These are phyloP conservation scores for Lordiphosa clarofinis DNA, from an alignment of 1,140 invertebrate species.

Conservation along the genomic window DNA sequence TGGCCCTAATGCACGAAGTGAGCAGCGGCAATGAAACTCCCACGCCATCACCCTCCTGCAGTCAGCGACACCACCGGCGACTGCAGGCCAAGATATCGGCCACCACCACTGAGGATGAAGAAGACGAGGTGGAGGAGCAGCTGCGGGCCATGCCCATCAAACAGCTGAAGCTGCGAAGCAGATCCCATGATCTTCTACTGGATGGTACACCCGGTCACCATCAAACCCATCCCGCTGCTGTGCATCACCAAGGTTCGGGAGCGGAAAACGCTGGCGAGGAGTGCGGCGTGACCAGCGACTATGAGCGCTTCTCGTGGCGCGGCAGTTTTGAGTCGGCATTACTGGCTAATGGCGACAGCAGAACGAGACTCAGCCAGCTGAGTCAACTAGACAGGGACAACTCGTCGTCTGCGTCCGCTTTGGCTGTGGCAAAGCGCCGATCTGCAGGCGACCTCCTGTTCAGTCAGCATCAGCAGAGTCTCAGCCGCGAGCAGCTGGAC, in stretches of 20 bases:
- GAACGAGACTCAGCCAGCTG: constrained; percentile 86
- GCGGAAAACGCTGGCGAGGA: constrained; percentile 83
- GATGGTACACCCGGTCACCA: constrained; percentile 79
- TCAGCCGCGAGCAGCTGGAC: constrained; percentile 87
- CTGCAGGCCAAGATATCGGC: constrained; percentile 83
- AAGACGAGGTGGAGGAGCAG: constrained; percentile 77
- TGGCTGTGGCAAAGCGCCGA: constrained; percentile 86
- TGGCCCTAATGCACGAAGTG: constrained; percentile 95
- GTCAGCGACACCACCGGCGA: constrained; percentile 76
- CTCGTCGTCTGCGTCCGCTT: constrained; percentile 83
- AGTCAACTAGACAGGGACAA: constrained; percentile 83
- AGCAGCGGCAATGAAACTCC: constrained; percentile 84
- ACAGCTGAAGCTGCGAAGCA: constrained; percentile 82
- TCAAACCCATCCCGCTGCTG: constrained; percentile 80
- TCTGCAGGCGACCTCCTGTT: constrained; percentile 89
- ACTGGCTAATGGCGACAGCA: constrained; percentile 88
- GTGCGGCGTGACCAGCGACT: constrained; percentile 88
- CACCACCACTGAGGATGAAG: constrained; percentile 89
- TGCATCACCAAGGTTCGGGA: constrained; percentile 1
- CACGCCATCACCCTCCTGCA: constrained; percentile 80
- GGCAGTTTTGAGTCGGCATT: constrained; percentile 94
- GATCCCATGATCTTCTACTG: constrained; percentile 88
- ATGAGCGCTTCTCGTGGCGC: constrained; percentile 93
- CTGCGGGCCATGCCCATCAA: constrained; percentile 82
- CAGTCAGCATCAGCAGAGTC: constrained; percentile 87